Conservation (phyloP, 37 sponge, comb jelly and placozoan species). For the Sycon ciliatum region DNA sequence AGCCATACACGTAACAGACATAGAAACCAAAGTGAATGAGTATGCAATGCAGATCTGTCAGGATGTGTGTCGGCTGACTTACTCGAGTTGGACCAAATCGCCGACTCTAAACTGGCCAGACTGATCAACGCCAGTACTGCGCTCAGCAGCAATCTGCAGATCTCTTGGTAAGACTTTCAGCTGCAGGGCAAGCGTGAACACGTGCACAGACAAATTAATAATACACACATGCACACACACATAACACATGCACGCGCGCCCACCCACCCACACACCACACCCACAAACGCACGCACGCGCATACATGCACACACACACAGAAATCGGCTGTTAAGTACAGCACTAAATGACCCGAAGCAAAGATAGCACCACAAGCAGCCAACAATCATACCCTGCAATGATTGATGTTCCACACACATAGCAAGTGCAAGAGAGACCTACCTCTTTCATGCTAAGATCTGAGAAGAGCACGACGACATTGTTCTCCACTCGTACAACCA, state of each 20-base stretch:
- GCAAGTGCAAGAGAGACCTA: conserved; percentile 1
- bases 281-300: not conserved
- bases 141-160: conserved; percentile 90
- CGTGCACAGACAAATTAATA: not conserved
- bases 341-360: too few species aligned
- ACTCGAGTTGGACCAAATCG: conserved; percentile 89
- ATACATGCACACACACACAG: not conserved
- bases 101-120: conserved; percentile 88
- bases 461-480: conserved; percentile 78
- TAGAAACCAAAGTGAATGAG: too few species aligned
- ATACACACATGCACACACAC: not conserved
- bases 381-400: too few species aligned
- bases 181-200: conserved; percentile 26
- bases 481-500: conserved; percentile 81
- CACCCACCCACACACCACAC: too few species aligned
- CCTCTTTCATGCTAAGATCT: conserved; percentile 85
- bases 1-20: too few species aligned
- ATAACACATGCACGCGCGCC: too few species aligned
- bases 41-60: too few species aligned
- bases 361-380: too few species aligned
- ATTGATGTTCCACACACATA: too few species aligned
- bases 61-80: too few species aligned
- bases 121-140: conserved; percentile 89
- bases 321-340: not conserved
- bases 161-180: conserved; percentile 88